These are phyloP conservation scores for Poecilia gillii DNA, from an alignment of 2,797 vertebrate genomes.

Conservation along the genomic window DNA sequence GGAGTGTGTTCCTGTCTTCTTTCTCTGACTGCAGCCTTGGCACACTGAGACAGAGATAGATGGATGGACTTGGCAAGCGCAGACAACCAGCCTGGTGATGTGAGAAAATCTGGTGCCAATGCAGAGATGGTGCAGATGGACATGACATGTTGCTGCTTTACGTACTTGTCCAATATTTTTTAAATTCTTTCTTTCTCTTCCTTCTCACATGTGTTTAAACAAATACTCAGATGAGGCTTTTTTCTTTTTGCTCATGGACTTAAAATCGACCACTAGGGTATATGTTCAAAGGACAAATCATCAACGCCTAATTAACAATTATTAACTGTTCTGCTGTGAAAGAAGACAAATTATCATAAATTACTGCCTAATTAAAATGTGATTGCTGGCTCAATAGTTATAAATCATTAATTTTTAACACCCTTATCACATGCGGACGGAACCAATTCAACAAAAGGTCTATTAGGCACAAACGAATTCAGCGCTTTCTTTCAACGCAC, in stretches of 20 bases:
- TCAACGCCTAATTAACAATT: slow-evolving; percentile 82
- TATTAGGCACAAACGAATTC: slow-evolving; percentile 80
- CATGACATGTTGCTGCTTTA: slow-evolving; percentile 76
- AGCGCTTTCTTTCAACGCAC: slow-evolving; percentile 72
- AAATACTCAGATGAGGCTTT: slow-evolving; percentile 46
- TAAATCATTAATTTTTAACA: slow-evolving; percentile 85
- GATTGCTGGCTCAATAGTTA: slow-evolving; percentile 83
- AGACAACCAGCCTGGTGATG: slow-evolving; percentile 72
- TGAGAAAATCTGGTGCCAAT: slow-evolving; percentile 73
- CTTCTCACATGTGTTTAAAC: slow-evolving; percentile 71
- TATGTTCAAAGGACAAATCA: slow-evolving; percentile 80
- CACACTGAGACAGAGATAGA: slow-evolving; percentile 65
- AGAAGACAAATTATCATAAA: slow-evolving; percentile 85
- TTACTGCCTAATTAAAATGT: slow-evolving; percentile 83
- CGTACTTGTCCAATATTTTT: slow-evolving; percentile 75
- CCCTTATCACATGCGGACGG: slow-evolving; percentile 80
- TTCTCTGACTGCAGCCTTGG: slow-evolving; percentile 68
- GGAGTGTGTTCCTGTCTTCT: slow-evolving; percentile 63
- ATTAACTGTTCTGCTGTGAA: slow-evolving; percentile 82
- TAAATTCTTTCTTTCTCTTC: slow-evolving; percentile 63
- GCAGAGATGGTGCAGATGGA: slow-evolving; percentile 77
- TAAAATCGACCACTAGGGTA: slow-evolving; percentile 72
- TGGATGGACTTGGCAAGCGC: slow-evolving; percentile 75
- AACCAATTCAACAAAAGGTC: slow-evolving; percentile 82
- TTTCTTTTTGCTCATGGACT: slow-evolving; percentile 54